Percentiles rank a stretch among this genome's conserved stretches.
These are phyloP conservation scores for Acanthacorydalis orientalis DNA, from an alignment of 2,888 invertebrate species.

Conservation along the genomic window DNA sequence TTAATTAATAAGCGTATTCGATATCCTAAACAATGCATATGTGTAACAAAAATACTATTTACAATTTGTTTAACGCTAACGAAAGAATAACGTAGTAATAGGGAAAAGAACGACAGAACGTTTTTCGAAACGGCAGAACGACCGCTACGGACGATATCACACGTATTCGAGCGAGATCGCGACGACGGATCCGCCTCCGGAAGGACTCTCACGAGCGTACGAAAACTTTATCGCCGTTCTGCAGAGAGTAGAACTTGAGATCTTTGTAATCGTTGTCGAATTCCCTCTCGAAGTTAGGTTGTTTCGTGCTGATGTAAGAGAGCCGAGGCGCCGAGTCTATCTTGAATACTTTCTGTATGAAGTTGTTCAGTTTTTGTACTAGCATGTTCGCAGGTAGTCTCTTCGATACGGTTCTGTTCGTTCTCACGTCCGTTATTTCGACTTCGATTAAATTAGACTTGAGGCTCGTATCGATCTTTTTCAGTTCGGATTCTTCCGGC, in stretches of 20 bases:
- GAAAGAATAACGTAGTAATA: no score
- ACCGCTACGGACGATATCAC: no score
- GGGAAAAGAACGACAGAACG: no score
- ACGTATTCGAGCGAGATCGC: no score
- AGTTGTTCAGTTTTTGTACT: conserved; percentile 65
- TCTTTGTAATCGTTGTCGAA: conserved; percentile 72
- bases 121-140: no score
- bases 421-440: conserved; percentile 31
- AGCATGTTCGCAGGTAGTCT: conserved; percentile 62
- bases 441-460: conserved; percentile 51
- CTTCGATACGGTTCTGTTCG: conserved; percentile 37
- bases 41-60: no score
- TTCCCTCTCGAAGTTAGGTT: conserved; percentile 48
- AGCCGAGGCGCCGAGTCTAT: conserved; percentile 27
- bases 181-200: no score
- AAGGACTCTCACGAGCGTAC: conserved; percentile 37
- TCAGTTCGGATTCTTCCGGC: conserved; percentile 58
- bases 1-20: no score
- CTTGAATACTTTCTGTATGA: conserved; percentile 61
- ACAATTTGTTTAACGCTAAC: no score
- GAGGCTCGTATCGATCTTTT: conserved; percentile 37
- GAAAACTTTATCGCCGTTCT: conserved; percentile 65
- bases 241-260: conserved; percentile 66
- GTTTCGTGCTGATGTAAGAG: conserved; percentile 35
- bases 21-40: no score